These are phyloP conservation scores for Thinocorus orbignyianus DNA, from an alignment of 2,113 vertebrate genomes.

Conservation along the genomic window DNA sequence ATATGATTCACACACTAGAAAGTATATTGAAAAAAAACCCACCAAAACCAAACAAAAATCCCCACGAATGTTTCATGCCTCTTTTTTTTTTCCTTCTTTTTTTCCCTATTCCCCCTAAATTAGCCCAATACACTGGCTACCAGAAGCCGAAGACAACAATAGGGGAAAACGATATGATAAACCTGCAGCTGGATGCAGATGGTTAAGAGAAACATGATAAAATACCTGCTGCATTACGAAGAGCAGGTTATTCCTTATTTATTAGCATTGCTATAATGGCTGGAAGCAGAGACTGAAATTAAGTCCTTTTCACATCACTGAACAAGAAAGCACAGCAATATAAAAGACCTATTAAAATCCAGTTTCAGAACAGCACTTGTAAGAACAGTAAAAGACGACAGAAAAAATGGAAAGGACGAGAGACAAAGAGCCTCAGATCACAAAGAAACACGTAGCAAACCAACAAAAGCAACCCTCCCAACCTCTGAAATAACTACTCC, in stretches of 20 bases:
- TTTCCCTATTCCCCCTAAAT: neutral
- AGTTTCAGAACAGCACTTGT: neutral
- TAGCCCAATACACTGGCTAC: neutral
- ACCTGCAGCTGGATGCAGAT: neutral
- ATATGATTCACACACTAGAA: neutral
- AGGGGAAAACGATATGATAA: neutral
- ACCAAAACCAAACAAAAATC: too few species aligned
- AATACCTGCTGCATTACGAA: neutral
- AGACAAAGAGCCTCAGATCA: neutral
- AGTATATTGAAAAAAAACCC: neutral
- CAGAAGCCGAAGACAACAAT: neutral
- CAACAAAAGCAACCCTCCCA: neutral
- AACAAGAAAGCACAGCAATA: neutral
- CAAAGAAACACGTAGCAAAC: neutral
- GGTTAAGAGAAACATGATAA: neutral
- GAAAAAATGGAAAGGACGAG: neutral
- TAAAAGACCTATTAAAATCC: slow-evolving; percentile 9
- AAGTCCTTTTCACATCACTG: neutral
- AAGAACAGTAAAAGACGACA: neutral
- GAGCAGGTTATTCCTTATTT: neutral
- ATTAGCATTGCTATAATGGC: neutral
- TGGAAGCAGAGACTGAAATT: neutral
- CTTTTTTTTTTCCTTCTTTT: neutral
- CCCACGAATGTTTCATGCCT: neutral
- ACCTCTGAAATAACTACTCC: neutral